Base-by-base conservation (phyloP, 2,888 invertebrate genomes). In the Merodon equestris region DNA sequence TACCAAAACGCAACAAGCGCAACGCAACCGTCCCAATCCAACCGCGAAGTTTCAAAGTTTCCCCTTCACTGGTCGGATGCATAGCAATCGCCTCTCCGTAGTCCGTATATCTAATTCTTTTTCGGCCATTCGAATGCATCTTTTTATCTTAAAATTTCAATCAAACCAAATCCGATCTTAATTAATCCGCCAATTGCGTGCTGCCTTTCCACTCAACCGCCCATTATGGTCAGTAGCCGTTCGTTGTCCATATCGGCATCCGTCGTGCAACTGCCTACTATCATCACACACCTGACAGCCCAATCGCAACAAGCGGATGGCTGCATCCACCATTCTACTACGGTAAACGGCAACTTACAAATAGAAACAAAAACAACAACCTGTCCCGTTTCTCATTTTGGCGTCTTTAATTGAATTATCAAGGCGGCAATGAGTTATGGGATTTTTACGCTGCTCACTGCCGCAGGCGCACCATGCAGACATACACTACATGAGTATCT, bases 121-220 rank as follows among this genome's bases (percentile, higher is more conserved):
- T 79, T 79, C 63, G 79, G 67, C 50, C 58, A 68, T 73, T 54
- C 36, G 40, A 68, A 60, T 64, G 34, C 9, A 64, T 67, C 27
- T 2, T 54, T 57, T 40, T 47, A 73, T 77, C 77, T 63, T 36
- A 54, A 51, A 70, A 57, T 42, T 53, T 57, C 56, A 68, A 73
- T 68, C 48, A 63, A 64, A 54, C 64, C 67, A 54, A 79, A 79
- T 79, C 48, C 54, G 57, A 58, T 45, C 45, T 64, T 68, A 74
- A 74, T 79, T 73, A 68, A 79, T 79, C 74, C 79, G 17, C 74
- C 54, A 74, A 64, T 79, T 79, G 79, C 79, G 79, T 79, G 79
- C 54, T 45, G 79, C 58, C 74, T 73, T 79, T 79, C 68, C 74
- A 68, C 64, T 60, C 36, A 50, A 18, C 9, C 64, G 68, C 15